Percentiles rank a stretch among this genome's conserved stretches.
phyloP scores from a whole-genome alignment of 2,797 vertebrate genomes.

The Chelon auratus region DNA sequence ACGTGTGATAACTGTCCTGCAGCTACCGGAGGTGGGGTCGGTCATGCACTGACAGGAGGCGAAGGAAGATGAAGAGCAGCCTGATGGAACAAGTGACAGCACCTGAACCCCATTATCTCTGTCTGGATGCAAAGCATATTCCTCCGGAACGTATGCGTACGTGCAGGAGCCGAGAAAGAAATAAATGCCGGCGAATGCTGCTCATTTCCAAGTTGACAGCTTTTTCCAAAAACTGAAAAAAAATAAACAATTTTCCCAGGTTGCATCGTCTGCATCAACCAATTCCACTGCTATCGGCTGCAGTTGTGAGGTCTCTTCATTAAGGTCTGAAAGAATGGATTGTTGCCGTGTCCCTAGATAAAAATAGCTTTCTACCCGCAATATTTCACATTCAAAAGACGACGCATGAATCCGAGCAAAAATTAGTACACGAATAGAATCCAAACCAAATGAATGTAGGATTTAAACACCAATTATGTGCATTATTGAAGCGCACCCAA shows the following conservation, averaged over 20 bases:
- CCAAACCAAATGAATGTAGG: slow-evolving; percentile 5
- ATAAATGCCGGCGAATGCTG: neutral
- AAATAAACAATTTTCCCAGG: neutral
- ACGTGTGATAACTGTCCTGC: neutral
- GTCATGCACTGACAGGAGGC: neutral
- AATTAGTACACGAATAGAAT: neutral
- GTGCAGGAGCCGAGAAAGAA: neutral
- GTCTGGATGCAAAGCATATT: slow-evolving; percentile 1
- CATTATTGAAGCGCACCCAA: slow-evolving; percentile 10
- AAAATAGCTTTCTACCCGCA: neutral
- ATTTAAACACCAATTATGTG: slow-evolving; percentile 8
- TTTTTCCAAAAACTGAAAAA: neutral
- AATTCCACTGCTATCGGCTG: neutral
- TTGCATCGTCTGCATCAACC: neutral
- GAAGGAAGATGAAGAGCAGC: slow-evolving; percentile 2
- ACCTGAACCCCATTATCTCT: slow-evolving; percentile 7
- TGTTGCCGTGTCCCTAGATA: neutral
- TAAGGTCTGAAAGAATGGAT: neutral
- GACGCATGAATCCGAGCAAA: neutral
- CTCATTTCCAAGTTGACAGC: neutral
- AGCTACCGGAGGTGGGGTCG: neutral
- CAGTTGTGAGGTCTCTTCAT: neutral
- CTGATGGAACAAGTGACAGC: neutral
- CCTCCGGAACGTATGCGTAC: neutral
- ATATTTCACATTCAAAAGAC: neutral